Percentiles rank a stretch among this genome's conserved stretches.
Evolutionary conservation across 1,140 invertebrate species (phyloP).

Genomic region (Adoxophyes honmai): DNA sequence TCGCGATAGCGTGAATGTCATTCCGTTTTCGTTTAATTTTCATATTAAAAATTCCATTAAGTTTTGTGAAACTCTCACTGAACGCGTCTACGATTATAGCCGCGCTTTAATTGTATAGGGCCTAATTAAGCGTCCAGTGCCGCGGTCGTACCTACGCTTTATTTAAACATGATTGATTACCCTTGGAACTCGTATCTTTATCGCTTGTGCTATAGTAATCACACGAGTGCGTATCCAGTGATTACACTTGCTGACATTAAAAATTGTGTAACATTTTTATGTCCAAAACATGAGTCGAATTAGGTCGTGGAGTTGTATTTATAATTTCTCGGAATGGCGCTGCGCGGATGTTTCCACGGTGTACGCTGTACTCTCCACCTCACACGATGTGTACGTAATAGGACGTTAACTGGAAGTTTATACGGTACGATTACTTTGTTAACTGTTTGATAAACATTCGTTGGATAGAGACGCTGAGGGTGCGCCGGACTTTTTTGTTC

Average conservation of each 20-base stretch:
- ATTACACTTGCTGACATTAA: slow-evolving; percentile 36
- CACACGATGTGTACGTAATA: slow-evolving; percentile 28
- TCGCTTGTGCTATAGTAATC: slow-evolving; percentile 3
- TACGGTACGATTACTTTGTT: slow-evolving; percentile 27
- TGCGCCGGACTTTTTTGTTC: neutral
- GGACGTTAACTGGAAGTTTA: slow-evolving; percentile 25
- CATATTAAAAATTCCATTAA: slow-evolving; percentile 10
- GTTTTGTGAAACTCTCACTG: neutral
- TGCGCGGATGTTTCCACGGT: slow-evolving; percentile 56
- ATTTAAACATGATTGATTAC: slow-evolving; percentile 41
- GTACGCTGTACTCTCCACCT: slow-evolving; percentile 27
- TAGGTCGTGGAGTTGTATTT: slow-evolving; percentile 56
- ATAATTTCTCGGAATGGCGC: slow-evolving; percentile 56
- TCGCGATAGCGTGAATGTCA: slow-evolving; percentile 5
- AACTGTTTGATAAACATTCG: slow-evolving; percentile 21
- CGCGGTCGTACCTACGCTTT: slow-evolving; percentile 15
- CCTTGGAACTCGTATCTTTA: slow-evolving; percentile 8
- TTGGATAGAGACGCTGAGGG: neutral
- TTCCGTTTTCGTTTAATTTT: slow-evolving; percentile 3
- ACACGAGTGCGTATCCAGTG: neutral
- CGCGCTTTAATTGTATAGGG: slow-evolving; percentile 7
- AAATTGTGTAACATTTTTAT: slow-evolving; percentile 56
- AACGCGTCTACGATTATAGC: slow-evolving; percentile 3
- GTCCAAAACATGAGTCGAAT: slow-evolving; percentile 40
- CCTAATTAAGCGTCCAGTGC: slow-evolving; percentile 5